phyloP scores from a whole-genome alignment of 2,888 invertebrate species.

The Caenorhabditis becei region DNA sequence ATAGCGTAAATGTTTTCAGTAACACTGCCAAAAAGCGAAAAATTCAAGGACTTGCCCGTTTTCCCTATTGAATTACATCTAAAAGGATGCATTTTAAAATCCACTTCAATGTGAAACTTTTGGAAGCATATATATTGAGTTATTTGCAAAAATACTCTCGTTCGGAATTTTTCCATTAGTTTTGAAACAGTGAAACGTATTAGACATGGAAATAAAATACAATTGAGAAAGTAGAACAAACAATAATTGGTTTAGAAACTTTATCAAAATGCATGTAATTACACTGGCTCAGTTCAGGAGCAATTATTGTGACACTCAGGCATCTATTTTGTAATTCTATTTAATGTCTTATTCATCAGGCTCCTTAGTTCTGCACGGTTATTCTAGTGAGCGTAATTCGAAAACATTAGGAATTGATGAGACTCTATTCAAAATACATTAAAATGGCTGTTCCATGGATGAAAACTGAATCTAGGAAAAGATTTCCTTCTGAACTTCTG shows the following conservation, averaged over 20 bases:
- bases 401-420: neutral
- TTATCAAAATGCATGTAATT: slow-evolving; percentile 47
- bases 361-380: slow-evolving; percentile 14
- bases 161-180: no score
- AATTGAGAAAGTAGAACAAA: neutral
- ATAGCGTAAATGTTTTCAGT: slow-evolving; percentile 5
- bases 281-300: slow-evolving; percentile 8
- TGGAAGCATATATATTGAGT: slow-evolving; percentile 4
- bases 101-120: neutral
- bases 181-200: no score
- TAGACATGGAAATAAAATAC: no score
- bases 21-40: slow-evolving; percentile 21
- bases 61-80: slow-evolving; percentile 44
- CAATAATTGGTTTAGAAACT: slow-evolving; percentile 35
- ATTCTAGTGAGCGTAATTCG: slow-evolving; percentile 18
- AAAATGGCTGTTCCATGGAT: no score
- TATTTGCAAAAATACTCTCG: no score
- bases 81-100: slow-evolving; percentile 32
- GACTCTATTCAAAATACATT: no score
- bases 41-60: slow-evolving; percentile 30
- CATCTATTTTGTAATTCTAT: slow-evolving; percentile 40
- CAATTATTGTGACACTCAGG: slow-evolving; percentile 45
- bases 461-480: no score
- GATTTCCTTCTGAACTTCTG: no score
- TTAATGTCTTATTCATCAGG: slow-evolving; percentile 34